Conservation (phyloP, 2,797 vertebrate genomes). For the Cirrhinus mrigala region DNA sequence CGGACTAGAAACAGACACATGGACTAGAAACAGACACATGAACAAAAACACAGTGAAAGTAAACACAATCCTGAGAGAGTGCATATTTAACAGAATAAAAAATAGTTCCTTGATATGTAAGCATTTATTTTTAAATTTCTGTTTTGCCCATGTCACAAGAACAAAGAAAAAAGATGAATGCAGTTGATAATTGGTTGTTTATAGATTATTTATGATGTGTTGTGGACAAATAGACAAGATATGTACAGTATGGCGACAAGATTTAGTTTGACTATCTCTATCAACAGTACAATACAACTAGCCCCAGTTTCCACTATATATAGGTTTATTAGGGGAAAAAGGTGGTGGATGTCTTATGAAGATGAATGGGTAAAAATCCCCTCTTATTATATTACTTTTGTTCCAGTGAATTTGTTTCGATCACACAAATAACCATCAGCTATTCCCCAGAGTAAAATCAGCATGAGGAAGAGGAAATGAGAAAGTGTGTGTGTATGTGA, state of each 20-base stretch:
- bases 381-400: slow-evolving; percentile 44
- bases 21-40: too few species aligned
- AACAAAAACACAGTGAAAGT: too few species aligned
- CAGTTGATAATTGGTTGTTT: neutral
- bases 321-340: neutral
- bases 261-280: neutral
- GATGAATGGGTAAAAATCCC: slow-evolving; percentile 43
- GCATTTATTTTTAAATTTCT: neutral
- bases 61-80: too few species aligned
- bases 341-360: neutral
- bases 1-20: too few species aligned
- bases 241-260: neutral
- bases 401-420: slow-evolving; percentile 45
- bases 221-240: neutral
- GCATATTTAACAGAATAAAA: neutral
- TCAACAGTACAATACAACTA: neutral
- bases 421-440: slow-evolving; percentile 5
- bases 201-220: neutral
- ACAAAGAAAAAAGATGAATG: neutral
- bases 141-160: neutral
- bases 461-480: slow-evolving; percentile 48
- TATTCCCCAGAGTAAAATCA: slow-evolving; percentile 36
- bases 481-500: slow-evolving; percentile 29
- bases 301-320: too few species aligned
- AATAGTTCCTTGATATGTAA: neutral